Base-by-base conservation (phyloP, 2,888 invertebrate genomes). In the Polia nebulosa region DNA sequence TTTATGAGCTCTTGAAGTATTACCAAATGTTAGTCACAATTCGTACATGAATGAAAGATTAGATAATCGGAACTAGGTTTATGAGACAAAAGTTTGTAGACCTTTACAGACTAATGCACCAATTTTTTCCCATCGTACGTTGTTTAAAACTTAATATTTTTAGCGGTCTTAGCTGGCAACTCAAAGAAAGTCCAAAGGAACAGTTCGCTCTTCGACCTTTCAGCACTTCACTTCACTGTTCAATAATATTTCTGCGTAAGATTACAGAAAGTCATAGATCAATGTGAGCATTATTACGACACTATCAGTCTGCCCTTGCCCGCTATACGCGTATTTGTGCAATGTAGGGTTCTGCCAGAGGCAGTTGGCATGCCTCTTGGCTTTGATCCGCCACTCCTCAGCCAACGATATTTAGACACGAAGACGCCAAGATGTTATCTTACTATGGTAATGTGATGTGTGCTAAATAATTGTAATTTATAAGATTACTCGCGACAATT, bases 401-500 rank as follows among this genome's bases (percentile, higher is more conserved):
- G 93, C 93, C 94, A 94, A 93, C 91, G 89, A 89, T 93, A 92
- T 93, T 93, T 90, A 93, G 93, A 94, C 94, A 85, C 79, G 87
- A 87, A 90, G 94, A 90, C 93, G 93, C 94, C 94, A 91, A 90
- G 81, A 85, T 81, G 77, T 82, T 76, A 80, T 84, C 81, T 81
- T 82, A 78, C 73, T 78, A 84, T 52, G 85, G 85, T 78, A 82
- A 76, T 80, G 83, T 58, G 74, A 82, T 82, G 72, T 71, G 81
- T 67, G 71, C 84, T 78, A 76, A 76, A 83, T 83, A 75, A 70
- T 76, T 78, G 73, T 73, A 69, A 82, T 84, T 77, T 76, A 76
- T 84, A 59, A 62, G 51, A 72, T 79, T 67, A 67, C 69, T 45
- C 29, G 39, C 72, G 25, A 62, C 61, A 66, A 70, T 78, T 66